A percentile compares a stretch with the other conserved stretches of the same genome.
Evolutionary conservation across 2,888 invertebrate species (phyloP).

Genomic region (Prosapia bicincta): DNA sequence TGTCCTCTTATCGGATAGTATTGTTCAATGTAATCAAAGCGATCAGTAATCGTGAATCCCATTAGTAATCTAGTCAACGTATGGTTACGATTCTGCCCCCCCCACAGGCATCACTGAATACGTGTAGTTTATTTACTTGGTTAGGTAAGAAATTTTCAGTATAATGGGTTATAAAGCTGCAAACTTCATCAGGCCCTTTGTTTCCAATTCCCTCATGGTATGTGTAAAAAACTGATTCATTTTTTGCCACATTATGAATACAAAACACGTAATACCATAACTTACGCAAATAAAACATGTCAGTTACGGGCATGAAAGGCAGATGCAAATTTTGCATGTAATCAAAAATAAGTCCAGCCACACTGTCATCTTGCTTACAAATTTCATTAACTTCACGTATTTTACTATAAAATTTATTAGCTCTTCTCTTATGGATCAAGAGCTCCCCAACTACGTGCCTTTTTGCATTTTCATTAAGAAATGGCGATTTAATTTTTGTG

Average conservation of each 20-base stretch:
- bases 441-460: neutral
- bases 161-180: conserved; percentile 9
- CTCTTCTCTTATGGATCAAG: conserved; percentile 15
- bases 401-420: conserved; percentile 28
- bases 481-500: conserved; percentile 8
- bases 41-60: too few species aligned
- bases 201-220: conserved; percentile 22
- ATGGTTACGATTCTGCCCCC: conserved; percentile 33
- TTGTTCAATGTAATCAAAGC: too few species aligned
- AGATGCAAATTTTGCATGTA: conserved; percentile 26
- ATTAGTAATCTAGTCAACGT: conserved; percentile 8
- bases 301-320: conserved; percentile 9
- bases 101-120: conserved; percentile 31
- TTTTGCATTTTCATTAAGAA: conserved; percentile 12
- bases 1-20: too few species aligned
- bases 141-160: conserved; percentile 15
- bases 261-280: conserved; percentile 33
- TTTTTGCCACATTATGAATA: conserved; percentile 29
- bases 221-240: conserved; percentile 26
- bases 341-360: conserved; percentile 10
- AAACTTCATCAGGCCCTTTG: conserved; percentile 29
- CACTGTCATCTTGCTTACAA: conserved; percentile 18
- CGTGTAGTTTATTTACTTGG: conserved; percentile 28
- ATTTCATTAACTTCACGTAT: conserved; percentile 27
- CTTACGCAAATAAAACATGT: conserved; percentile 13